Base-by-base conservation (phyloP, 2,888 invertebrate genomes). In the Brenthis ino region DNA sequence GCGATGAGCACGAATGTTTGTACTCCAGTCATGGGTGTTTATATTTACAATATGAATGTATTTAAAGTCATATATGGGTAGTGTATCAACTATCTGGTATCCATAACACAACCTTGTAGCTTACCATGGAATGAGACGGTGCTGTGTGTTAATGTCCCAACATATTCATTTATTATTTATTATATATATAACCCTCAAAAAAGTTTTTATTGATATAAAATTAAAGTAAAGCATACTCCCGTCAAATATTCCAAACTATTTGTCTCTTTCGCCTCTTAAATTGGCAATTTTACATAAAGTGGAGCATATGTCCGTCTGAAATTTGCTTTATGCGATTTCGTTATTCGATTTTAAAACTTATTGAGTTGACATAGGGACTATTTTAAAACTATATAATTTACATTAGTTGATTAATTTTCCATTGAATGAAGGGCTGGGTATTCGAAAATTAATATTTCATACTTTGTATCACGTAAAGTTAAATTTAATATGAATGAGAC, bases 381-480 rank as follows among this genome's bases (percentile, higher is more conserved):
- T 53, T 16, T 64, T 48, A 56, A 13, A 2, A 5, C 1, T 43
- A 57, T 48, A 51, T 33, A 33, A 20, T 64, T 50, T 68, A 65
- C 65, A 65, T 71, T 67, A 67, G 67, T 71, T 75, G 73, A 80
- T 78, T 78, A 77, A 80, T 77, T 76, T 78, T 74, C 72, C 74
- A 74, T 77, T 74, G 70, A 74, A 73, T 72, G 72, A 72, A 69
- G 68, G 70, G 66, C 72, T 69, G 65, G 56, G 70, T 69, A 64
- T 70, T 72, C 69, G 74, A 65, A 56, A 64, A 68, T 67, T 70
- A 66, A 71, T 72, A 74, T 72, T 68, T 65, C 57, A 72, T 69
- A 56, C 65, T 70, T 66, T 61, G 20, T 51, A 53, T 53, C 12
- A 53, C 16, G 16, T 12, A 56, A 51, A 43, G 37, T 43, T 43